Evolutionary conservation across 2,113 vertebrate genomes (phyloP), one percentile per base, ranked within the genome.

Genomic region (Grammomys dolichurus): DNA sequence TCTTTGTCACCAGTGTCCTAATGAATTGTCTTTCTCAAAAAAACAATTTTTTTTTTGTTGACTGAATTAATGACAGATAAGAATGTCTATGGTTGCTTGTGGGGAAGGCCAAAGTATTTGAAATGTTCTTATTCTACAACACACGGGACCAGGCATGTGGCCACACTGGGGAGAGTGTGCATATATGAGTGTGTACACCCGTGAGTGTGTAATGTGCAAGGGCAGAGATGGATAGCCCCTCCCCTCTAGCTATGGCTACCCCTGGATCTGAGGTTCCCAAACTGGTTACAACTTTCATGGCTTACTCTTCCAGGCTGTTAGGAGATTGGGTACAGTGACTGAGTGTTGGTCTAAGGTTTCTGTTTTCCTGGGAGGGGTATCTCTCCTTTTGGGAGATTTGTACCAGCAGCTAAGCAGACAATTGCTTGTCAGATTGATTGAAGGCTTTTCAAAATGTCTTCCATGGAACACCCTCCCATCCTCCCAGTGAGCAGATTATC

Each of bases 341-440:
- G 48, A 85, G n/a, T 80, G 54, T 85, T 54, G 31, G 90, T 31
- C 26, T 67, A 95, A 92, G 92, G 60, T 69, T 94, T 80, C 81
- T 92, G 91, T 94, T 94, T 96, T 94, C 76, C 92, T 72, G 89
- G 94, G 96, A 96, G 97, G 92, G 97, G 43, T 58, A n/a, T 86
- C 65, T 11, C 28, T 97, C 97, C 96, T 98, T 94, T 69, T 95
- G 56, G 88, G 90, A 93, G 96, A 96, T 96, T 96, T 96, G 96
- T 98, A 95, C 81, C 96, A 98, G 96, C 94, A 98, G 97, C 95
- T 98, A 98, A 98, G 97, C 97, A 98, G 98, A 98, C 98, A 98
- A 99, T 99, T 98, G 98, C 98, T 98, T 99, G 98, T 99, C 98
- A 99, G 97, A 96, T 96, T 99, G 98, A 99, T 98, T 99, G 98